A percentile compares a stretch with the other conserved stretches of the same genome.
These are phyloP conservation scores for Ophiodon elongatus DNA, from an alignment of 2,113 vertebrate genomes.

Conservation along the genomic window DNA sequence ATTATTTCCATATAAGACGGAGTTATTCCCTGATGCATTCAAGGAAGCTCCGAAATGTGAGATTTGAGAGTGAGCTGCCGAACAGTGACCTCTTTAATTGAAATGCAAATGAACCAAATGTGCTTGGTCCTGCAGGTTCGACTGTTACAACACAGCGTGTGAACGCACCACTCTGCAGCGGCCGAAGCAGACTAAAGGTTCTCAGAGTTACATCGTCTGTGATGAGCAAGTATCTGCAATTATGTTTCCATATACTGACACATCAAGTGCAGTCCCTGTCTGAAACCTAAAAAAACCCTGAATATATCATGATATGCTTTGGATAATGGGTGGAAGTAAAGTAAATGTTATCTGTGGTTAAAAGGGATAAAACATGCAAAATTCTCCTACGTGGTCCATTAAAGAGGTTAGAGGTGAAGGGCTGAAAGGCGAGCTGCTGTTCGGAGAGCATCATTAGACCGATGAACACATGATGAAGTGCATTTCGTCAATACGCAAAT, in stretches of 20 bases:
- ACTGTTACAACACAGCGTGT: neutral
- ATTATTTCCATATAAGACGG: neutral
- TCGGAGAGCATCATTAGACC: neutral
- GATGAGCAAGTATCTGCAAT: neutral
- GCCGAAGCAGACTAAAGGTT: neutral
- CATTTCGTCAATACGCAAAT: neutral
- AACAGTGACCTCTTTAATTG: neutral
- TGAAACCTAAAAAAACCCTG: neutral
- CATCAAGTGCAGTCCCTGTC: neutral
- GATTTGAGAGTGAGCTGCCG: neutral
- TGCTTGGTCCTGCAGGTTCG: neutral
- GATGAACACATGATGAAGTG: neutral
- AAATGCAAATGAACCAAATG: neutral
- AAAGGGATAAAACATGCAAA: slow-evolving; percentile 10
- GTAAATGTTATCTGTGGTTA: neutral
- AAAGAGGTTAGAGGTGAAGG: slow-evolving; percentile 6
- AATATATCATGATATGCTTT: neutral
- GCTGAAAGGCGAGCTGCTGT: neutral
- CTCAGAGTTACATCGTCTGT: neutral
- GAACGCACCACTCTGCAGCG: neutral
- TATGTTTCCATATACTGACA: neutral
- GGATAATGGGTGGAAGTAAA: neutral
- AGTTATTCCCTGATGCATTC: neutral
- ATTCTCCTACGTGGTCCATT: neutral
- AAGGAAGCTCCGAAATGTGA: neutral